phyloP scores from a whole-genome alignment of 2,113 vertebrate species.

The human (Homo sapiens) region GRCh38 chr5:58229001-58229500 shows the following conservation, averaged over 20 bases:
- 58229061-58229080: slow-evolving; percentile 38
- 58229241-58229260: background rate
- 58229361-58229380: background rate
- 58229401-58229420: background rate
- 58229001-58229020: background rate
- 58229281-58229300: background rate
- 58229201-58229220: background rate
- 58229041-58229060: background rate
- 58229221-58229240: background rate
- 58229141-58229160: slow-evolving; percentile 23
- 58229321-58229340: background rate
- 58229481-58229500: background rate
- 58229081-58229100: background rate
- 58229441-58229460: too few relatives aligned
- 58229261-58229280: background rate
- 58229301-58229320: background rate
- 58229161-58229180: background rate
- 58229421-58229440: background rate
- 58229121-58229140: background rate
- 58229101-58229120: slow-evolving; percentile 44
- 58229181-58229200: background rate
- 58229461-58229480: background rate
- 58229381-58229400: background rate
- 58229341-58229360: background rate
- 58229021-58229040: background rate